Base-by-base conservation (phyloP, 1,140 invertebrate species). In the Ceratoteleas bidentatus region DNA sequence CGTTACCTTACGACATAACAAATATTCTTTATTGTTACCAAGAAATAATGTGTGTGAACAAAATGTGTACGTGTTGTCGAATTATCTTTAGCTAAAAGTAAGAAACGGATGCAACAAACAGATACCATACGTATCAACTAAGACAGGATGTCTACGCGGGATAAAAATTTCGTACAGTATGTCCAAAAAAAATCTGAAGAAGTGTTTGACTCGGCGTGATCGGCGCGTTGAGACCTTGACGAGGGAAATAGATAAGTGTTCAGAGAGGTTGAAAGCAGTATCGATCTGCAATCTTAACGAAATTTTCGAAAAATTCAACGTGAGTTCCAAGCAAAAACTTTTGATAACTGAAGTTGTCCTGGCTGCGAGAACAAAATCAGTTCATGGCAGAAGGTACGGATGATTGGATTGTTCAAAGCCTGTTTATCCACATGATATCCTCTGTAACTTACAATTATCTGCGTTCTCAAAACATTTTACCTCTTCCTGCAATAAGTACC, bases 341-440 rank as follows among this genome's bases (percentile, higher is more conserved):
- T 38, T 56, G 15, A 56, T 56, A 56, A 38, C 34, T 7, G 53
- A 56, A 56, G n/a, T 56, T 7, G 34, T 56, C 38, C 5, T 9
- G 1, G 10, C 53, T 13, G 32, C 53, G 8, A 56, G 38, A 38
- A n/a, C 8, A 13, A 56, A 56, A 14, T 13, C 11, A 3, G 13
- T 36, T 14, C 32, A 69, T 45, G 45, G 52, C n/a, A 32, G 32
- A 49, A 10, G 81, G 78, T 66, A 74, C 78, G 0, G 79, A 82
- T 32, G 60, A 78, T 2, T 83, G 83, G 83, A 32, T 84, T 6
- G 32, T 81, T 0, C 50, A 72, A 32, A 58, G 50, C 54, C 38
- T 81, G 11, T 52, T 81, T 6, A 13, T 84, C 7, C 78, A 81
- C 33, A 84, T 84, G 61, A 50, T 57, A 9, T 84, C 82, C 3